phyloP scores from a whole-genome alignment of 2,797 vertebrate species.

The Schizopygopsis malacanthus region DNA sequence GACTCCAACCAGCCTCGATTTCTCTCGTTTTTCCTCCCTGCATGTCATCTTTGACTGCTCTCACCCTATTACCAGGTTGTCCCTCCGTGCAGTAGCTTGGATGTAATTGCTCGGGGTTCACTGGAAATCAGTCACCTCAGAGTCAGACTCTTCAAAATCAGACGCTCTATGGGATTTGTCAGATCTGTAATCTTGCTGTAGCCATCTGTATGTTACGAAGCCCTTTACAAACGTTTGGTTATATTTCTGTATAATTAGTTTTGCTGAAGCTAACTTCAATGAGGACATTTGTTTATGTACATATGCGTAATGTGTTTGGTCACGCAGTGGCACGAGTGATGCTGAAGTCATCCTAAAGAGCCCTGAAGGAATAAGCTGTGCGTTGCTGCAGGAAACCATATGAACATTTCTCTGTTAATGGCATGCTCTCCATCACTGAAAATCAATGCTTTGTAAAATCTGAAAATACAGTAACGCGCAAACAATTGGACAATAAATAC shows the following conservation, averaged over 20 bases:
- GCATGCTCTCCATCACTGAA: neutral
- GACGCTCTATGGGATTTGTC: slow-evolving; percentile 16
- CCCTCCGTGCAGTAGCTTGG: neutral
- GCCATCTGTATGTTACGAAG: neutral
- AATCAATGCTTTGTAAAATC: neutral
- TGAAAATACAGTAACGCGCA: neutral
- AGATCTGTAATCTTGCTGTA: slow-evolving; percentile 13
- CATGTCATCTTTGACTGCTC: slow-evolving; percentile 15
- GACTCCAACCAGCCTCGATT: neutral
- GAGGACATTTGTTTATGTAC: slow-evolving; percentile 41
- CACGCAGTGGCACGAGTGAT: neutral
- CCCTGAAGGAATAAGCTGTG: neutral
- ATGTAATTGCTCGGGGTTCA: slow-evolving; percentile 7
- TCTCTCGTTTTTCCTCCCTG: slow-evolving; percentile 10
- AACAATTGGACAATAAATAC: neutral
- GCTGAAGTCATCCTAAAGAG: slow-evolving; percentile 34
- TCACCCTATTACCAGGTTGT: slow-evolving; percentile 18
- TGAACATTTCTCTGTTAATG: neutral
- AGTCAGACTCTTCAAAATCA: slow-evolving; percentile 32
- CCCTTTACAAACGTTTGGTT: neutral
- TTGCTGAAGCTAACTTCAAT: slow-evolving; percentile 20
- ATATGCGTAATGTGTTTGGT: slow-evolving; percentile 23
- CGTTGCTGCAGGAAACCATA: neutral
- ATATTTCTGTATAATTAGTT: slow-evolving; percentile 15
- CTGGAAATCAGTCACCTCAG: slow-evolving; percentile 4